Base-by-base conservation (phyloP, 2,113 vertebrate genomes). In the Otolemur garnettii region DNA sequence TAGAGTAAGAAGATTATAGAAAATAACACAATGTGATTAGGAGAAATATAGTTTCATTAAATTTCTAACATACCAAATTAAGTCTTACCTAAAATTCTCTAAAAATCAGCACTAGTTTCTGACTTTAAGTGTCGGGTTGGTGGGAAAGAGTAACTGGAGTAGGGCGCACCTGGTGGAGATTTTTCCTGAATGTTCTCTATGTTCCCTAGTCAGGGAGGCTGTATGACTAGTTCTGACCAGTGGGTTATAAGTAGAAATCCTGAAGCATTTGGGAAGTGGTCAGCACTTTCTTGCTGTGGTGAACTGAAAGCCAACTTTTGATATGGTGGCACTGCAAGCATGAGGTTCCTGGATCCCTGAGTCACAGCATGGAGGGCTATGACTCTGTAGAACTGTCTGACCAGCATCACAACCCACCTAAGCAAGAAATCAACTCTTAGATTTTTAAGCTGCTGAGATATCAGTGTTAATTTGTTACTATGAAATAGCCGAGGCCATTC, bases 1-100 rank as follows among this genome's bases (percentile, higher is more conserved):
- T 92, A 53, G 62, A 82, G 19, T 94, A 80, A 88, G 12, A 94
- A 55, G 59, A 95, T 94, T 66, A 90, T 69, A 87, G 80, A 81
- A 91, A 95, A 68, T 82, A 33, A 38, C 55, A 81, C 35, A 33
- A 75, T 66, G 5, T 83, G 71, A 93, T 74, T 87, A 30, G 84
- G 66, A 95, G 50, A 90, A 62, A 13, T 57, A 60, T 13, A 77
- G 33, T 62, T 85, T 86, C 38, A 64, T 77, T 87, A 80, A 93
- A 42, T 66, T 35, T 35, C 85, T n/a, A 71, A n/a, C 12, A 30
- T 53, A 69, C 12, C 33, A 77, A 64, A 86, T 71, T 91, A 83
- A 84, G 53, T 57, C 24, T 83, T 33, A 72, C 57, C n/a, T 94
- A 83, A 95, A 74, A 64, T 74, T 90, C 69, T 87, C 38, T 33